Base-by-base conservation (phyloP, 2,113 vertebrate genomes). In the Onychostruthus taczanowskii region DNA sequence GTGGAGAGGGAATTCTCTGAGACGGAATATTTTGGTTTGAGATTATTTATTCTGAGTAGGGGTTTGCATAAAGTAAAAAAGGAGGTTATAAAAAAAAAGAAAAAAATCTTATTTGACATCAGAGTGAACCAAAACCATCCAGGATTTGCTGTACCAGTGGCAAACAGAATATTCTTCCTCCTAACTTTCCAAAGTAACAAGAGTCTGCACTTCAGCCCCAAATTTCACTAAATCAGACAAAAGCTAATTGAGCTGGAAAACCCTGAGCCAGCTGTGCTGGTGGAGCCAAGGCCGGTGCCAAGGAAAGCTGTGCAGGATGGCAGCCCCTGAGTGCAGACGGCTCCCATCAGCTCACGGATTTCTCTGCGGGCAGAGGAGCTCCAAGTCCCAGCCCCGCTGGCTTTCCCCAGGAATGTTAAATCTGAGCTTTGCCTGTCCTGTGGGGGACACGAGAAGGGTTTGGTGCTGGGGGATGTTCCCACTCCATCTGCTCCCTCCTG, bases 351-450 rank as follows among this genome's bases (percentile, higher is more conserved):
- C 59, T 41, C 3, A 0, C 2, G 22, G 3, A 11, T 75, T 74
- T 44, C 39, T 47, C 39, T 43, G 3, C 16, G 58, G 87, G 47
- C 58, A 20, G 26, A 9, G 2, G 22, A 62, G n/a, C 64, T 35
- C 35, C 0, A 8, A 30, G 35, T 8, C 35, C 30, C 20, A 16
- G 55, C 7, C 33, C 46, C 0, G 0, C 13, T 13, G 22, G 12
- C 31, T 82, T 64, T 39, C 11, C 22, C 37, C 30, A 0, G 11
- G 62, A 30, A 17, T 8, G 26, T 6, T 23, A 2, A 4, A 55
- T 79, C 27, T 3, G 4, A 55, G 41, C 27, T 33, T 23, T 27
- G 31, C 63, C 67, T 2, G 2, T 6, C 44, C 86, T 1, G 0
- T 4, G 13, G 6, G 39, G 39, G 37, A 74, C 16, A 3, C 15